These are phyloP conservation scores for Botia almorhae DNA, from an alignment of 2,797 vertebrate genomes.

Conservation along the genomic window DNA sequence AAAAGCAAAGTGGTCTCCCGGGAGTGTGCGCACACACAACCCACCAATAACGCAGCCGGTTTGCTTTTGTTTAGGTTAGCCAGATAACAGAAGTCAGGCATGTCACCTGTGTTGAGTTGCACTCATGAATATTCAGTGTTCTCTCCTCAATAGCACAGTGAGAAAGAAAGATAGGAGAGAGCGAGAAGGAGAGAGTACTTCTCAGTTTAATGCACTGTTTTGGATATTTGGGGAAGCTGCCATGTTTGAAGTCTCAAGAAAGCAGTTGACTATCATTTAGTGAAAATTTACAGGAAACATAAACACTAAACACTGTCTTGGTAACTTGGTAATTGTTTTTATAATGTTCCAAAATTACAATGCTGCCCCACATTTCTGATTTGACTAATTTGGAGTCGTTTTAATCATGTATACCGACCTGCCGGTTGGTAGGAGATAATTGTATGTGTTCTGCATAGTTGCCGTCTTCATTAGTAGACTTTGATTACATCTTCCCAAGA, in stretches of 20 bases:
- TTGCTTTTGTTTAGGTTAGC: slow-evolving; percentile 34
- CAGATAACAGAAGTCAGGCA: slow-evolving; percentile 74
- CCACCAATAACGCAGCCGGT: slow-evolving; percentile 38
- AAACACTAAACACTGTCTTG: too few relatives aligned
- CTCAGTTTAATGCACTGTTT: slow-evolving; percentile 46
- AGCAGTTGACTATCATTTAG: slow-evolving; percentile 62
- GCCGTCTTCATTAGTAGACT: slow-evolving; percentile 43
- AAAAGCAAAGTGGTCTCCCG: slow-evolving; percentile 71
- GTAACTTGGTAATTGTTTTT: too few relatives aligned
- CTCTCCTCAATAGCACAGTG: too few relatives aligned
- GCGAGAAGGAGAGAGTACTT: too few relatives aligned
- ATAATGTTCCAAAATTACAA: slow-evolving; percentile 23
- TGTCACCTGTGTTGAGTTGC: slow-evolving; percentile 74
- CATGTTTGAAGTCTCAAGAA: slow-evolving; percentile 69
- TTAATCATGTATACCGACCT: slow-evolving; percentile 29
- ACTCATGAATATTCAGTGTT: slow-evolving; percentile 82
- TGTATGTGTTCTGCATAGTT: slow-evolving; percentile 36
- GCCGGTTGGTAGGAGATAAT: slow-evolving; percentile 33
- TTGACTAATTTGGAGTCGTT: slow-evolving; percentile 33
- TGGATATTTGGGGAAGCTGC: slow-evolving; percentile 47
- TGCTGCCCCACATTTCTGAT: slow-evolving; percentile 29
- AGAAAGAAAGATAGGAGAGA: too few relatives aligned
- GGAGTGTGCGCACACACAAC: slow-evolving; percentile 60
- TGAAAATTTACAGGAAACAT: slow-evolving; percentile 49
- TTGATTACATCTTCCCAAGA: slow-evolving; percentile 28